Percentiles rank a stretch among this genome's conserved stretches.
Evolutionary conservation across 1,140 invertebrate genomes (phyloP).

Genomic region (Cyclina sinensis): DNA sequence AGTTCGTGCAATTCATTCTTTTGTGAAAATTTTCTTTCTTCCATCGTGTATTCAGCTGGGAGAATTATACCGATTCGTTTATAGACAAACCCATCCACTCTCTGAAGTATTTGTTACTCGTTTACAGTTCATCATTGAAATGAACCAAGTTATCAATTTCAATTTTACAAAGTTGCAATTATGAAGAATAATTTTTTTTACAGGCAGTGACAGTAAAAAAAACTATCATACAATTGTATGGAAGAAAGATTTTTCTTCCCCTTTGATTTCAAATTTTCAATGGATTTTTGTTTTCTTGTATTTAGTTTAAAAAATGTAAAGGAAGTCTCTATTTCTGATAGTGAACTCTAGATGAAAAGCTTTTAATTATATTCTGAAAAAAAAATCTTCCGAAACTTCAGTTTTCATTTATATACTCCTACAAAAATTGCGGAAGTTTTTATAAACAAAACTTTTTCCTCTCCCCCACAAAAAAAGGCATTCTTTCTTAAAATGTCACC

Average conservation of each 20-base stretch:
- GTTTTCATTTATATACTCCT: neutral
- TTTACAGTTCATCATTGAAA: neutral
- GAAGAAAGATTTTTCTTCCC: too few relatives aligned
- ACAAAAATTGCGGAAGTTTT: too few relatives aligned
- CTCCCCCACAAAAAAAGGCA: too few relatives aligned
- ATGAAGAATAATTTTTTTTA: neutral
- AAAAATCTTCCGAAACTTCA: neutral
- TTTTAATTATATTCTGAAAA: neutral
- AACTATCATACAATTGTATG: neutral
- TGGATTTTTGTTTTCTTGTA: too few relatives aligned
- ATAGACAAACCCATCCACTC: neutral
- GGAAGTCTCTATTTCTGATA: too few relatives aligned
- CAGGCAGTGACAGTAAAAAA: neutral
- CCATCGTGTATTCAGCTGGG: neutral
- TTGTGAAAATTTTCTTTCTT: constrained; percentile 18
- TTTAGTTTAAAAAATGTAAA: too few relatives aligned
- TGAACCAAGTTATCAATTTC: constrained; percentile 1
- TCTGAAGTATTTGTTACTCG: constrained; percentile 4
- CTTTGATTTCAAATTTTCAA: too few relatives aligned
- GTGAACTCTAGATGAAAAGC: too few relatives aligned
- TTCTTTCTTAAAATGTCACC: neutral
- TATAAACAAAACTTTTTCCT: neutral
- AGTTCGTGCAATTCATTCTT: neutral
- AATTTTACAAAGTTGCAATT: neutral
- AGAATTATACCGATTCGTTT: neutral